Conservation (phyloP, 2,888 invertebrate genomes). For the Omphaloscelis lunosa region DNA sequence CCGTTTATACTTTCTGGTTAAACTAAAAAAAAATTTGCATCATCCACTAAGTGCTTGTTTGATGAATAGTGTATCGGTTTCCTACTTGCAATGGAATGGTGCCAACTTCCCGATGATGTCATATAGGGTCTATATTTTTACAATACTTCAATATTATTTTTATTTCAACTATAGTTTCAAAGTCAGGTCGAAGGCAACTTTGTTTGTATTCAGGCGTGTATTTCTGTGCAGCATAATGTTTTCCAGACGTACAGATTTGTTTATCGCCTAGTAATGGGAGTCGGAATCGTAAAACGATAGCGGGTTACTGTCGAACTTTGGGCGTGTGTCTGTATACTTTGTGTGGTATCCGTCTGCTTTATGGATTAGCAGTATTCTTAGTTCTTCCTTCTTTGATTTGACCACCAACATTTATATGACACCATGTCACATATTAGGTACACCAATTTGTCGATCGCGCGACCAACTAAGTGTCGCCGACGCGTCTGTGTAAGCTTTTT, state of each 20-base stretch:
- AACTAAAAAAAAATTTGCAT: slow-evolving; percentile 49
- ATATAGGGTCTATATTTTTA: slow-evolving; percentile 59
- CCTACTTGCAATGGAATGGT: slow-evolving; percentile 70
- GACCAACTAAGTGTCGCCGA: slow-evolving; percentile 61
- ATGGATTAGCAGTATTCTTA: slow-evolving; percentile 39
- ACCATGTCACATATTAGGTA: slow-evolving; percentile 36
- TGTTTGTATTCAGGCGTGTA: slow-evolving; percentile 82
- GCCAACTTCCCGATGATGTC: slow-evolving; percentile 70
- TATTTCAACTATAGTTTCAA: slow-evolving; percentile 60
- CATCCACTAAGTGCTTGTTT: slow-evolving; percentile 63
- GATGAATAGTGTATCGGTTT: slow-evolving; percentile 71
- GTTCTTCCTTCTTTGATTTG: slow-evolving; percentile 22
- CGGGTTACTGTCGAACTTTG: slow-evolving; percentile 77
- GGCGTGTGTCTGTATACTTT: slow-evolving; percentile 74
- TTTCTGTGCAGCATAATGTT: slow-evolving; percentile 82
- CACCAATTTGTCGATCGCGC: slow-evolving; percentile 55
- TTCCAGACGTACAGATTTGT: slow-evolving; percentile 78
- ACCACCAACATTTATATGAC: not conserved
- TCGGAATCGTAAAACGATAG: slow-evolving; percentile 81
- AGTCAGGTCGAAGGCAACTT: slow-evolving; percentile 67
- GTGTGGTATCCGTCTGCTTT: slow-evolving; percentile 62
- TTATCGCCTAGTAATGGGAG: slow-evolving; percentile 83
- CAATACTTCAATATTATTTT: slow-evolving; percentile 51
- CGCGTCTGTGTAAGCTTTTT: slow-evolving; percentile 76
- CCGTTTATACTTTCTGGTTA: slow-evolving; percentile 39